Evolutionary conservation across 2,797 vertebrate species (phyloP).

Genomic region (Enteromius treurensis): DNA sequence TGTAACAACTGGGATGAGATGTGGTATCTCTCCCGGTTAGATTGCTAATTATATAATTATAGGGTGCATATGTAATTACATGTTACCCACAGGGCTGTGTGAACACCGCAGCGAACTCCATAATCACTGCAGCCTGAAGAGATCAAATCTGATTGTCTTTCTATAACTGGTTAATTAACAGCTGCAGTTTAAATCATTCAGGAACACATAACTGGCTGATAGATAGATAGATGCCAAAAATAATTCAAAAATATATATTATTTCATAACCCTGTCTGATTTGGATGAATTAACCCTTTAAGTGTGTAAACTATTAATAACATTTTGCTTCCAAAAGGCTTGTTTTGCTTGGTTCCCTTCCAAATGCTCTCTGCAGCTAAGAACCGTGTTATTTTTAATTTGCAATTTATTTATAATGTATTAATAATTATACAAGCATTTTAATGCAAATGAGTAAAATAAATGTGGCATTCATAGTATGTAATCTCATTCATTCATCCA

Average conservation of each 20-base stretch:
- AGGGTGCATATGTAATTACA: slow-evolving; percentile 17
- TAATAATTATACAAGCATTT: neutral
- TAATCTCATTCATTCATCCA: neutral
- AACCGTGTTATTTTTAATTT: neutral
- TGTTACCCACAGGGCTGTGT: slow-evolving; percentile 8
- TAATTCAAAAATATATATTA: too few species aligned
- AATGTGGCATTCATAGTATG: neutral
- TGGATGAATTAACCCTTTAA: too few species aligned
- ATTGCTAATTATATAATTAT: slow-evolving; percentile 39
- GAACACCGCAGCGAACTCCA: neutral
- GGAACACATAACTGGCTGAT: neutral
- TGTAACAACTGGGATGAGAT: neutral
- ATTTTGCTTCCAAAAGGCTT: neutral
- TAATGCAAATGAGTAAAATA: neutral
- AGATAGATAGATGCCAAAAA: neutral
- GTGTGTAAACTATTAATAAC: too few species aligned
- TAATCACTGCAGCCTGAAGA: slow-evolving; percentile 1
- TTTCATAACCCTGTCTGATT: too few species aligned
- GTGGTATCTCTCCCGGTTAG: neutral
- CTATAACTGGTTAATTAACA: slow-evolving; percentile 34
- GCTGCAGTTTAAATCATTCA: neutral
- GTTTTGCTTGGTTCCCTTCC: neutral
- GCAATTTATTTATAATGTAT: neutral
- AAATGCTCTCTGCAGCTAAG: neutral
- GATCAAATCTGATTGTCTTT: neutral